A percentile compares a stretch with the other conserved stretches of the same genome.
These are phyloP conservation scores for Tetropium fuscum DNA, from an alignment of 2,888 invertebrate genomes.

Conservation along the genomic window DNA sequence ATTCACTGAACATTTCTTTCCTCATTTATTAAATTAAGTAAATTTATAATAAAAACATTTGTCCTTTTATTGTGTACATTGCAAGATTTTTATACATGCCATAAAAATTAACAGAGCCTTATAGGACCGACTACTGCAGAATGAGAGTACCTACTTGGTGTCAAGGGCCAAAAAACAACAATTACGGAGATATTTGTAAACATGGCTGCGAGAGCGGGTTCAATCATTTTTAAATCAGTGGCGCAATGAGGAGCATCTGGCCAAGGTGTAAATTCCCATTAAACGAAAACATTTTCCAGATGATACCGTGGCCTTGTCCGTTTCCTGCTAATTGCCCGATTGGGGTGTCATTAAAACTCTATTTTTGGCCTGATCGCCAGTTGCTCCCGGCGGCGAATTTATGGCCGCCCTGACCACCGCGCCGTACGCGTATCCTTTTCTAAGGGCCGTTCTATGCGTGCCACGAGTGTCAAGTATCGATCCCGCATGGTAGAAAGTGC, in stretches of 20 bases:
- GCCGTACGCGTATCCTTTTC: slow-evolving; percentile 17
- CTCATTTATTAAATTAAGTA: too few relatives aligned
- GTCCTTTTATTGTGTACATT: too few relatives aligned
- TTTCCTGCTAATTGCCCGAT: slow-evolving; percentile 28
- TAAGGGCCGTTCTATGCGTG: slow-evolving; percentile 17
- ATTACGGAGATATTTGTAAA: slow-evolving; percentile 3
- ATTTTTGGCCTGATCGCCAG: slow-evolving; percentile 30
- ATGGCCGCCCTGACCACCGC: slow-evolving; percentile 7
- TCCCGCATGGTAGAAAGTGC: slow-evolving; percentile 31
- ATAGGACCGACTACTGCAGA: too few relatives aligned
- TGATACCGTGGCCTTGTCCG: slow-evolving; percentile 25
- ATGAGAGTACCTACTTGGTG: too few relatives aligned
- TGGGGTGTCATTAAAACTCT: slow-evolving; percentile 24
- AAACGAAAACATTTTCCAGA: slow-evolving; percentile 22
- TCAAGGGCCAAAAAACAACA: slow-evolving; percentile 5
- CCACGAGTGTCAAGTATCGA: slow-evolving; percentile 36
- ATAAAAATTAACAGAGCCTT: too few relatives aligned
- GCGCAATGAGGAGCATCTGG: slow-evolving; percentile 15
- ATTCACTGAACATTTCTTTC: too few relatives aligned
- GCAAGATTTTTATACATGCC: too few relatives aligned
- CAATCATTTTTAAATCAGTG: slow-evolving; percentile 21
- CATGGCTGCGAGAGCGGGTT: neutral
- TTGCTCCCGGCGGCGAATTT: slow-evolving; percentile 19
- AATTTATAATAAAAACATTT: too few relatives aligned
- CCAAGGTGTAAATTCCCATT: slow-evolving; percentile 27